Evolutionary conservation across 2,888 invertebrate species (phyloP).

Genomic region (Nemotelus nigrinus): DNA sequence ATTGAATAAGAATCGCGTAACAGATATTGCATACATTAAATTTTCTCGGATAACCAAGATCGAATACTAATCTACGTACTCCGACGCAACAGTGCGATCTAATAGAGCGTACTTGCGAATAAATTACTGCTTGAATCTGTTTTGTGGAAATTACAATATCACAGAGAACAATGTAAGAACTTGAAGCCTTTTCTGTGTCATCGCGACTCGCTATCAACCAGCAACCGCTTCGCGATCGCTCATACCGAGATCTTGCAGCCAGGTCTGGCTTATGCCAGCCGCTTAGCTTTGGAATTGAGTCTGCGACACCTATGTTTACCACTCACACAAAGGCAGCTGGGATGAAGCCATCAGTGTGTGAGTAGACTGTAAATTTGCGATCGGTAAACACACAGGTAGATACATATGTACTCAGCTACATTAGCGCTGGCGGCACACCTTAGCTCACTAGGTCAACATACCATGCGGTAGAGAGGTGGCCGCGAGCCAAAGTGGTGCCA

Average conservation of each 20-base stretch:
- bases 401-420: background rate
- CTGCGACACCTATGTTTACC: conserved; percentile 46
- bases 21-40: no score
- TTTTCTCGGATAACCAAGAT: no score
- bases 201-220: conserved; percentile 31
- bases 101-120: conserved; percentile 34
- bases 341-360: conserved; percentile 27
- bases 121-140: conserved; percentile 45
- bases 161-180: background rate
- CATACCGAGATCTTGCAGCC: background rate
- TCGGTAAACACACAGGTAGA: background rate
- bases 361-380: conserved; percentile 11
- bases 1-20: no score
- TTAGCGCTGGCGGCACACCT: conserved; percentile 33
- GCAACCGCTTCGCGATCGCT: conserved; percentile 28
- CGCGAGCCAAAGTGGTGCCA: conserved; percentile 28
- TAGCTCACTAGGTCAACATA: conserved; percentile 47
- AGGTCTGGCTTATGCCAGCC: conserved; percentile 1
- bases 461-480: conserved; percentile 39
- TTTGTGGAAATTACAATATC: conserved; percentile 35
- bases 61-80: background rate
- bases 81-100: conserved; percentile 4
- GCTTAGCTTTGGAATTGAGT: conserved; percentile 19
- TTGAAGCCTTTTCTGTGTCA: conserved; percentile 23
- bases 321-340: conserved; percentile 42